A percentile compares a stretch with the other conserved stretches of the same genome.
phyloP scores from a whole-genome alignment of 2,113 vertebrate species.

The Antechinus stuartii region DNA sequence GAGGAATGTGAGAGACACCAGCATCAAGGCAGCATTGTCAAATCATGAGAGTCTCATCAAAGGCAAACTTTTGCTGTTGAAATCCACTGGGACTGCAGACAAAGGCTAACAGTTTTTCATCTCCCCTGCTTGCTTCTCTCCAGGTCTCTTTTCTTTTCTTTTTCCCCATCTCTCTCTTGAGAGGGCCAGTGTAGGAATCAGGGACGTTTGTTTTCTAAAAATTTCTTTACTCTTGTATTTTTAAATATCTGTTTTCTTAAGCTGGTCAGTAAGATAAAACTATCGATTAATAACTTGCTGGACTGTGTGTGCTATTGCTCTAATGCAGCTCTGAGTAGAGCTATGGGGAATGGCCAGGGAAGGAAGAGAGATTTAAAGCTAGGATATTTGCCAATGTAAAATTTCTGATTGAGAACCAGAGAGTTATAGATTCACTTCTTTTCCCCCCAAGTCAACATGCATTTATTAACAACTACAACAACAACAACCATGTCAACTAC shows the following conservation, averaged over 20 bases:
- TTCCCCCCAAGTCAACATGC: background rate
- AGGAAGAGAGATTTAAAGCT: background rate
- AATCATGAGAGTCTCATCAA: background rate
- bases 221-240: background rate
- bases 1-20: no score
- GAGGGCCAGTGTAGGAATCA: background rate
- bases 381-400: background rate
- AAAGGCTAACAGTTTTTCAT: background rate
- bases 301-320: background rate
- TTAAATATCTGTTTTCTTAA: background rate
- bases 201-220: background rate
- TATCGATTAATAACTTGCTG: background rate
- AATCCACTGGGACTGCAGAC: background rate
- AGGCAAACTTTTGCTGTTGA: background rate
- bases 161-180: background rate
- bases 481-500: no score
- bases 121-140: background rate
- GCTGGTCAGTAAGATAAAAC: background rate
- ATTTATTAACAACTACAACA: no score
- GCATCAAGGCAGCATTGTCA: background rate
- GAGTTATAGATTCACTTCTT: background rate
- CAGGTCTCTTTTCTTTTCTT: no score
- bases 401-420: background rate
- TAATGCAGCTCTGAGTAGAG: background rate
- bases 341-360: background rate